These are phyloP conservation scores for Ormyrus nitidulus DNA, from an alignment of 2,888 invertebrate species.

Conservation along the genomic window DNA sequence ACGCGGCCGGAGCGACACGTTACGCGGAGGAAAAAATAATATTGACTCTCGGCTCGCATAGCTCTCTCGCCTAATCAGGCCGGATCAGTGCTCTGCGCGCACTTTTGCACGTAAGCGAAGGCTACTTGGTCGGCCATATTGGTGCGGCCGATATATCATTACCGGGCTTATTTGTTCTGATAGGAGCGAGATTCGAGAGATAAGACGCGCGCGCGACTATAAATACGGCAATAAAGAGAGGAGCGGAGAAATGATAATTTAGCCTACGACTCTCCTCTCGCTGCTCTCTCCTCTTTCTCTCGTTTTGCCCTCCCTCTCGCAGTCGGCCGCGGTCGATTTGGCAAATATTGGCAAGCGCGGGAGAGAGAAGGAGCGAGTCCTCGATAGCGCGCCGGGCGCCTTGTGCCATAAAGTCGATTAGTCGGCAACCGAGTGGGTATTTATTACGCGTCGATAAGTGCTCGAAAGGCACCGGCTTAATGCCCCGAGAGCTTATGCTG, in stretches of 20 bases:
- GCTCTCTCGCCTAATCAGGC: slow-evolving; percentile 6
- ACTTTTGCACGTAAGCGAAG: neutral
- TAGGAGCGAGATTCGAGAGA: slow-evolving; percentile 71
- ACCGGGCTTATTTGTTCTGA: slow-evolving; percentile 69
- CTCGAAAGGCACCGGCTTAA: slow-evolving; percentile 43
- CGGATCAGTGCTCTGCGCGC: neutral
- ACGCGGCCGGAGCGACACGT: slow-evolving; percentile 6
- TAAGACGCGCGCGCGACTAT: slow-evolving; percentile 66
- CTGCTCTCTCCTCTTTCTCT: neutral
- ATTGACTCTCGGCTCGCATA: slow-evolving; percentile 15
- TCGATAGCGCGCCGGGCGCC: slow-evolving; percentile 62
- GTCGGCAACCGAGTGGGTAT: slow-evolving; percentile 57
- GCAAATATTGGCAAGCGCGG: slow-evolving; percentile 57
- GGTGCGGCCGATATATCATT: slow-evolving; percentile 63
- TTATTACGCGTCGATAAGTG: slow-evolving; percentile 58
- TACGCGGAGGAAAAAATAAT: slow-evolving; percentile 36
- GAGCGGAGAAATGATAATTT: slow-evolving; percentile 34
- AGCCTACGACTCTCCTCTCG: neutral
- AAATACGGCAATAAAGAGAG: slow-evolving; percentile 62
- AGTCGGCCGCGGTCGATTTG: slow-evolving; percentile 54
- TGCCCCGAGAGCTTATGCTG: slow-evolving; percentile 27
- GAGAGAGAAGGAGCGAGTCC: slow-evolving; percentile 41
- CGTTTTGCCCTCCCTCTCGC: too few species aligned
- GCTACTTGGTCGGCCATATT: slow-evolving; percentile 63
- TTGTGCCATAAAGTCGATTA: slow-evolving; percentile 68